Percentiles rank a stretch among this genome's conserved stretches.
Evolutionary conservation across 2,888 invertebrate species (phyloP).

Genomic region (Thecocarcelia acutangulata): DNA sequence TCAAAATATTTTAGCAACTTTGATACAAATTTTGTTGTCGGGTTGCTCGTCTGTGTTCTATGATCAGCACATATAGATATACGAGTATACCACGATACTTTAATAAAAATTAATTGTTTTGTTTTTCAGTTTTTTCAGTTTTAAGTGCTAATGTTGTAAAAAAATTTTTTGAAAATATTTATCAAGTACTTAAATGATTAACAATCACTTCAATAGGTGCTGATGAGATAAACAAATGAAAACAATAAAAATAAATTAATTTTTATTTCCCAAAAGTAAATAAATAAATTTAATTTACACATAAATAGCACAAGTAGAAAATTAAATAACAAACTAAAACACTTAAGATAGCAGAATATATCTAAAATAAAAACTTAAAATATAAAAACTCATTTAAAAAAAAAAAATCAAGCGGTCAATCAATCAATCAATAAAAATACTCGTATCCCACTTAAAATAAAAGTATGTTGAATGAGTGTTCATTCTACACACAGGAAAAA

Average conservation of each 20-base stretch:
- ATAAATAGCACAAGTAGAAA: constrained; percentile 29
- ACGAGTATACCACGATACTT: too few relatives aligned
- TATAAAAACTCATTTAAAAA: constrained; percentile 9
- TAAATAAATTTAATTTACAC: constrained; percentile 28
- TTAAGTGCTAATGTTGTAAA: too few relatives aligned
- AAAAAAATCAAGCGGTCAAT: constrained; percentile 52
- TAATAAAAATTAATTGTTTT: too few relatives aligned
- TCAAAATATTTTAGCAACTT: too few relatives aligned
- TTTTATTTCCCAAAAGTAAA: constrained; percentile 33
- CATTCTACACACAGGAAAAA: background rate
- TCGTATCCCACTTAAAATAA: constrained; percentile 50
- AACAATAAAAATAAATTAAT: constrained; percentile 34
- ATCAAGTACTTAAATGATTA: constrained; percentile 50
- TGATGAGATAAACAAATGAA: constrained; percentile 37
- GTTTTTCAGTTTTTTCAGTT: too few relatives aligned
- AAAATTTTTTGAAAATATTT: constrained; percentile 17
- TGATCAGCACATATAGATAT: too few relatives aligned
- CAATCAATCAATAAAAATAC: constrained; percentile 61
- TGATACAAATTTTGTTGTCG: too few relatives aligned
- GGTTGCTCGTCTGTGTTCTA: too few relatives aligned
- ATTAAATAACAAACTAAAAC: constrained; percentile 31
- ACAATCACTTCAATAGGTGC: constrained; percentile 44
- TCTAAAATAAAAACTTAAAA: constrained; percentile 13
- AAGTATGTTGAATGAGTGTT: background rate
- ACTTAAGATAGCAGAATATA: constrained; percentile 40